Evolutionary conservation across 1,140 invertebrate genomes (phyloP), one percentile per base, ranked within the genome.

Genomic region (Maconellicoccus hirsutus): DNA sequence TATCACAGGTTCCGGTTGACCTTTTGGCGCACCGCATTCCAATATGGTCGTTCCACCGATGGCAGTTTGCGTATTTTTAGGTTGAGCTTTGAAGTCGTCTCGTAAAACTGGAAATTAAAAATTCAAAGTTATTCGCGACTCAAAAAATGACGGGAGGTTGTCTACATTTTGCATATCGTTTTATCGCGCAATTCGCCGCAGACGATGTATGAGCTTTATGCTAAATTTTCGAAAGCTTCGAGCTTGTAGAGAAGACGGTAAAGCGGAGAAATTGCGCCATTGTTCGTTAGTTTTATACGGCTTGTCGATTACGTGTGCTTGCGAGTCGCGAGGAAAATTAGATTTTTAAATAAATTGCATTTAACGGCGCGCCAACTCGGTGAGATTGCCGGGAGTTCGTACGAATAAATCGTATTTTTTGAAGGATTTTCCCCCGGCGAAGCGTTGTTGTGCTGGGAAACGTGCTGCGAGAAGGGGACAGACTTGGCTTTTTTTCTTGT

Each of bases 21-120:
- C 95, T 80, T 88, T 87, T 19, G 95, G 96, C 61, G 95, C 89
- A 42, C 88, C 87, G 81, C 95, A 98, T 83, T 95, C 91, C 59
- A 98, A 81, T 38, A 93, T 81, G 0, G 93, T 93, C 38, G 89
- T 90, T 78, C 96, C 94, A 26, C 94, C 94, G 71, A 91, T 86
- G 25, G 93, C 92, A 63, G 93, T 92, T 77, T 89, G 86, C 22
- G 90, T 89, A 77, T 94, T 89, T 72, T 89, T 87, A n/a, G 93
- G 95, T 76, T 90, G 86, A 22, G 85, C 83, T 75, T 91, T 87
- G 83, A 98, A 98, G 78, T 98, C 94, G 77, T 97, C 93, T 73
- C 92, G 87, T n/a, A 98, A 82, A 75, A 96, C 94, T 96, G 85
- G 10, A 70, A 87, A 88, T 70, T 79, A 79, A 78, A 76, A 73